These are phyloP conservation scores for Chalcis sispes DNA, from an alignment of 2,888 invertebrate species.

Conservation along the genomic window DNA sequence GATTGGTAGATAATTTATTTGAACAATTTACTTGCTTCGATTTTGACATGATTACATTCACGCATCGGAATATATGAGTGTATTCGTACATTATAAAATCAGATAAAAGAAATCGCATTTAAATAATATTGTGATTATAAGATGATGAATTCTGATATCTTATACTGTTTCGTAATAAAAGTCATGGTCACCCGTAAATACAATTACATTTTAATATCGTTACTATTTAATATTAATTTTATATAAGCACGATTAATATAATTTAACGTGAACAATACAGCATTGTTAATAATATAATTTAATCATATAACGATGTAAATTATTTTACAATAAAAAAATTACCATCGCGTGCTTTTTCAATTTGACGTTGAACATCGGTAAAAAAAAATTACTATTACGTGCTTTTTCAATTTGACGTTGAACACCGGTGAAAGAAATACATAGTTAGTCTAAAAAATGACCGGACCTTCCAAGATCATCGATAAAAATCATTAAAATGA, in stretches of 20 bases:
- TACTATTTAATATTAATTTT: no score
- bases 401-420: background rate
- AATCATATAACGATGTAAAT: no score
- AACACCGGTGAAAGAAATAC: background rate
- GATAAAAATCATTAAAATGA: slow-evolving; percentile 11
- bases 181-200: background rate
- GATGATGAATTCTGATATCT: background rate
- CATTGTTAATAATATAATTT: no score
- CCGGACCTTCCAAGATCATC: background rate
- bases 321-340: no score
- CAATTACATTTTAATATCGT: background rate
- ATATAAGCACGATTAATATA: no score
- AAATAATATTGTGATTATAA: background rate
- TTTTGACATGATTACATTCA: slow-evolving; percentile 19
- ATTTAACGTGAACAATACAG: no score
- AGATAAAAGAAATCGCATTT: background rate
- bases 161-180: background rate
- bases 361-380: background rate
- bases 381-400: no score
- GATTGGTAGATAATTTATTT: slow-evolving; percentile 19
- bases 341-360: no score
- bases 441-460: background rate
- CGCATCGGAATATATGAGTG: background rate
- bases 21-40: slow-evolving; percentile 11
- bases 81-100: slow-evolving; percentile 1